Percentiles rank a stretch among this genome's conserved stretches.
Evolutionary conservation across 1,140 invertebrate genomes (phyloP).

Genomic region (Drosophila repletoides): DNA sequence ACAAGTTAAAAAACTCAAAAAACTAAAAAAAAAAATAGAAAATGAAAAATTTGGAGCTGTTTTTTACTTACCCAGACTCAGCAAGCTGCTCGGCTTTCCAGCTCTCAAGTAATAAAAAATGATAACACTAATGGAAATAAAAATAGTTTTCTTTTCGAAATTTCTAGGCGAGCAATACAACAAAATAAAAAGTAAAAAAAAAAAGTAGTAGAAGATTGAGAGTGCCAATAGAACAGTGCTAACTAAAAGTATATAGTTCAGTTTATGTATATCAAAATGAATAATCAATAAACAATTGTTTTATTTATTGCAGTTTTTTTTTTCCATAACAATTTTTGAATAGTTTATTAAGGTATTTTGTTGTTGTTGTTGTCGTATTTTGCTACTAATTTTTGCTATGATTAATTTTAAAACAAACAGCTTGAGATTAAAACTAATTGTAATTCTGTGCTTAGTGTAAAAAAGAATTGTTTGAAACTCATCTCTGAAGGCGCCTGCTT

Average conservation of each 20-base stretch:
- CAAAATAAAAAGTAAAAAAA: conserved; percentile 25
- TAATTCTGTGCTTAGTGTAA: conserved; percentile 75
- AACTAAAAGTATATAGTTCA: conserved; percentile 50
- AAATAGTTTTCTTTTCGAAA: not conserved
- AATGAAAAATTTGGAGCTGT: conserved; percentile 4
- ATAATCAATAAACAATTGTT: conserved; percentile 45
- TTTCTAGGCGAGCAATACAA: conserved; percentile 61
- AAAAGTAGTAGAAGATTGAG: conserved; percentile 34
- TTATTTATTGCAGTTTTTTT: conserved; percentile 54
- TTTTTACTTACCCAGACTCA: conserved; percentile 23
- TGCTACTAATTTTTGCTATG: conserved; percentile 43
- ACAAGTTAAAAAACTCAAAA: not conserved
- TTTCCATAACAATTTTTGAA: conserved; percentile 26
- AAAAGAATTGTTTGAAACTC: conserved; percentile 62
- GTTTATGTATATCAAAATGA: too few species aligned
- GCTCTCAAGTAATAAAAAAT: conserved; percentile 29
- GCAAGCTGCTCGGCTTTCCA: not conserved
- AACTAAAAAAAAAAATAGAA: not conserved
- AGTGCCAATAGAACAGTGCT: conserved; percentile 39
- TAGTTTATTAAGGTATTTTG: conserved; percentile 4
- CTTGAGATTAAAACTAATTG: conserved; percentile 53
- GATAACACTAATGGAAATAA: conserved; percentile 31
- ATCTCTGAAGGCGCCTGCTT: conserved; percentile 53
- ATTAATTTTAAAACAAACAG: conserved; percentile 39
- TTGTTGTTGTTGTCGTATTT: conserved; percentile 1